phyloP scores from a whole-genome alignment of 2,113 vertebrate species.

The Plestiodon gilberti region DNA sequence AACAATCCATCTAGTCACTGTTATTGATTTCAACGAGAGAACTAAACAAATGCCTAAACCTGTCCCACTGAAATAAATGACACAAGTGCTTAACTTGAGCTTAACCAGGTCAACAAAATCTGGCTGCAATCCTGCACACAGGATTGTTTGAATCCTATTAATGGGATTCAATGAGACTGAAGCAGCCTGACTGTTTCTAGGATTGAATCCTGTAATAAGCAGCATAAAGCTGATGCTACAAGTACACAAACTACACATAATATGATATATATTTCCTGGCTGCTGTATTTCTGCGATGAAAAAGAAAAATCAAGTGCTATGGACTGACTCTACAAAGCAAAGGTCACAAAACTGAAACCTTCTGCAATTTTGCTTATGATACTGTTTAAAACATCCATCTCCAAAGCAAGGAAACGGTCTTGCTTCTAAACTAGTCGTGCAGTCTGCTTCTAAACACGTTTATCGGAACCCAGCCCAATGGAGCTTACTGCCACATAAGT shows the following conservation, averaged over 20 bases:
- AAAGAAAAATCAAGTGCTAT: no score
- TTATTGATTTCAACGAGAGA: neutral
- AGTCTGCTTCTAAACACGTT: neutral
- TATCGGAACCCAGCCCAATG: no score
- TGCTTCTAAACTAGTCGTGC: no score
- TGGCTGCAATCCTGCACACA: no score
- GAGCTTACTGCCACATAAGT: no score
- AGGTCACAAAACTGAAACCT: no score
- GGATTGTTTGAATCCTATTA: neutral
- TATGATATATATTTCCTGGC: conserved; percentile 40
- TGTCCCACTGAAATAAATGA: neutral
- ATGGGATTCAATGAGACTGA: neutral
- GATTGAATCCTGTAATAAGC: neutral
- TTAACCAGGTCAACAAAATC: neutral
- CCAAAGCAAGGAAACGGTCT: neutral
- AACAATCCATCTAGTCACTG: neutral
- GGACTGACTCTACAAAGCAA: no score
- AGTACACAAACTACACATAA: conserved; percentile 63
- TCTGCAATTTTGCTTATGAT: no score
- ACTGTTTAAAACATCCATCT: no score
- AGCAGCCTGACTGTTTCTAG: neutral
- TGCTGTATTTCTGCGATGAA: conserved; percentile 60
- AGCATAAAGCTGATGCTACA: conserved; percentile 53
- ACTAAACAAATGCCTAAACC: no score
- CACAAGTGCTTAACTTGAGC: no score